Percentiles rank a stretch among this genome's conserved stretches.
phyloP scores from a whole-genome alignment of 2,888 invertebrate genomes.

The Ennomos erosarius region DNA sequence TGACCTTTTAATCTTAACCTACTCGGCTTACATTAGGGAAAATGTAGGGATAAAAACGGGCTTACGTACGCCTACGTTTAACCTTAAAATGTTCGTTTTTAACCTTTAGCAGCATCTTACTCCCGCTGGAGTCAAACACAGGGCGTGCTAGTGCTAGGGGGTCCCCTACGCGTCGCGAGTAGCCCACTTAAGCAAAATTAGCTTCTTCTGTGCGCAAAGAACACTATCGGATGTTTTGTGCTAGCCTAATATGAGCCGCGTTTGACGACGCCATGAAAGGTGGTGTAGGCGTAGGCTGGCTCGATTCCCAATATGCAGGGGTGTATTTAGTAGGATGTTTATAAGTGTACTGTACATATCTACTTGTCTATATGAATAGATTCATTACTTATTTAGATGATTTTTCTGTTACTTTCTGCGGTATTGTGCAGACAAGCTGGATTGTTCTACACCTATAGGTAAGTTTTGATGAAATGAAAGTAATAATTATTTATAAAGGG shows the following conservation, averaged over 20 bases:
- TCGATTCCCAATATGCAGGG: conserved; percentile 59
- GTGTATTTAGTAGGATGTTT: conserved; percentile 2
- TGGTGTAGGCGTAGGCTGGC: conserved; percentile 47
- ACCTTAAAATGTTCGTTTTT: background rate
- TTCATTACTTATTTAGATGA: no score
- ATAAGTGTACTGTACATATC: background rate
- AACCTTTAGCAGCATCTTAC: conserved; percentile 64
- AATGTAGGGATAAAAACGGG: background rate
- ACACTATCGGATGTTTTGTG: conserved; percentile 82
- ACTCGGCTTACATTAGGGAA: no score
- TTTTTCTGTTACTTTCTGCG: no score
- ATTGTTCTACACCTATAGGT: no score
- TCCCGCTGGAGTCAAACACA: conserved; percentile 63
- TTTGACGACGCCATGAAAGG: conserved; percentile 76
- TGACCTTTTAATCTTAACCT: no score
- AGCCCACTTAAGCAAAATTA: conserved; percentile 85
- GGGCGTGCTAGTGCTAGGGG: conserved; percentile 54
- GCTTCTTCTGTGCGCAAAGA: conserved; percentile 82
- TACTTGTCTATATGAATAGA: no score
- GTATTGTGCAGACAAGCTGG: no score
- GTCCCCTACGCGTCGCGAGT: conserved; percentile 66
- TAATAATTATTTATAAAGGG: no score
- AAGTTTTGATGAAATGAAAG: no score
- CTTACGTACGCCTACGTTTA: background rate
- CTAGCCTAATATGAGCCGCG: conserved; percentile 69